Evolutionary conservation across 2,888 invertebrate species (phyloP).

Genomic region (Dryomyza anilis): DNA sequence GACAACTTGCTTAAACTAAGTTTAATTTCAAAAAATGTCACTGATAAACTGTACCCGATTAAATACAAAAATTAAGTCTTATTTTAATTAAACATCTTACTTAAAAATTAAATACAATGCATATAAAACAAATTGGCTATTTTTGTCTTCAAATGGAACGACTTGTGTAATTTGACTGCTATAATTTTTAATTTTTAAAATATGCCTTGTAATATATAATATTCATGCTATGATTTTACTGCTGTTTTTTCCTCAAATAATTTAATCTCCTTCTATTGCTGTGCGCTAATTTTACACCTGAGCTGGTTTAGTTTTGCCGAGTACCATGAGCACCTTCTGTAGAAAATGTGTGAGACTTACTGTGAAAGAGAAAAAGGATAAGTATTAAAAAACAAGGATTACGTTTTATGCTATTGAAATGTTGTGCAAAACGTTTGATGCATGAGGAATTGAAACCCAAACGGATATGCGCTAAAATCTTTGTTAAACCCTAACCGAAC

Average conservation of each 20-base stretch:
- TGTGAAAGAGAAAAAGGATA: conserved; percentile 47
- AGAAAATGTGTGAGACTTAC: conserved; percentile 68
- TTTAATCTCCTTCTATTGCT: not conserved
- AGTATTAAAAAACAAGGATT: not conserved
- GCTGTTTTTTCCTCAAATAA: not conserved
- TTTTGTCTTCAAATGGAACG: too few relatives aligned
- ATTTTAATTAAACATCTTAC: too few relatives aligned
- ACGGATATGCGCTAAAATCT: not conserved
- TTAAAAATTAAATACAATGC: too few relatives aligned
- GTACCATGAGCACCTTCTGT: conserved; percentile 76
- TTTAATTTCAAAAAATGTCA: too few relatives aligned
- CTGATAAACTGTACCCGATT: too few relatives aligned
- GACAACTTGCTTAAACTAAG: too few relatives aligned
- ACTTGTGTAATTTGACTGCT: too few relatives aligned
- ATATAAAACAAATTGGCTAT: too few relatives aligned
- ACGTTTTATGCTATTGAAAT: not conserved
- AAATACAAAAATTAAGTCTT: too few relatives aligned
- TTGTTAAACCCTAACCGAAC: too few relatives aligned
- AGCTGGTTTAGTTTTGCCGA: conserved; percentile 74
- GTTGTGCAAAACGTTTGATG: not conserved
- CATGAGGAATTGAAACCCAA: not conserved
- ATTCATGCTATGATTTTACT: not conserved
- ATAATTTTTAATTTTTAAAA: too few relatives aligned
- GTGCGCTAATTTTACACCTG: conserved; percentile 66
- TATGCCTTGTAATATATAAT: not conserved